Evolutionary conservation across 2,113 vertebrate genomes (phyloP).

Genomic region (Prinia subflava): DNA sequence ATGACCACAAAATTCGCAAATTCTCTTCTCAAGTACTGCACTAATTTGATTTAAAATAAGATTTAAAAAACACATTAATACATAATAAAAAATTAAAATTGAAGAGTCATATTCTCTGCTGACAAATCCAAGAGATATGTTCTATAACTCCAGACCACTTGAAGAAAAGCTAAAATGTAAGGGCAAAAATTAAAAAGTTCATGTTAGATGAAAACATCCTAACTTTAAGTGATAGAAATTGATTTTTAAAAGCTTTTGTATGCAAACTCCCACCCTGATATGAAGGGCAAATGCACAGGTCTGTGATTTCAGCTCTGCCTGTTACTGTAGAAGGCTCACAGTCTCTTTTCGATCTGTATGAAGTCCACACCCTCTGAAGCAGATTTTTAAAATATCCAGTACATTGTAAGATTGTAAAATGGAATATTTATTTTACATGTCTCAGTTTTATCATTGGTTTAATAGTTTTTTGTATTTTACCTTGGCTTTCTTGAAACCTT

Average conservation of each 20-base stretch:
- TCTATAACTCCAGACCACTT: neutral
- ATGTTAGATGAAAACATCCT: neutral
- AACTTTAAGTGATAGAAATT: neutral
- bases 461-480: neutral
- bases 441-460: neutral
- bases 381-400: neutral
- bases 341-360: neutral
- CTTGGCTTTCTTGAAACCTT: neutral
- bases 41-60: neutral
- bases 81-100: neutral
- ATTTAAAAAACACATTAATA: neutral
- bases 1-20: neutral
- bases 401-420: neutral
- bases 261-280: neutral
- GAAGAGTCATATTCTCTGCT: neutral
- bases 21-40: neutral
- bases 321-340: neutral
- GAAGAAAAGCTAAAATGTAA: neutral
- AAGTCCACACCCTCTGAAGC: neutral
- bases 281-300: neutral
- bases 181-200: neutral
- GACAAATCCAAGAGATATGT: neutral
- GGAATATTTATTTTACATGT: neutral
- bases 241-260: neutral
- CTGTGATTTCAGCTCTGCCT: neutral